A percentile compares a stretch with the other conserved stretches of the same genome.
phyloP scores from a whole-genome alignment of 2,888 invertebrate species.

The Acleris holmiana region DNA sequence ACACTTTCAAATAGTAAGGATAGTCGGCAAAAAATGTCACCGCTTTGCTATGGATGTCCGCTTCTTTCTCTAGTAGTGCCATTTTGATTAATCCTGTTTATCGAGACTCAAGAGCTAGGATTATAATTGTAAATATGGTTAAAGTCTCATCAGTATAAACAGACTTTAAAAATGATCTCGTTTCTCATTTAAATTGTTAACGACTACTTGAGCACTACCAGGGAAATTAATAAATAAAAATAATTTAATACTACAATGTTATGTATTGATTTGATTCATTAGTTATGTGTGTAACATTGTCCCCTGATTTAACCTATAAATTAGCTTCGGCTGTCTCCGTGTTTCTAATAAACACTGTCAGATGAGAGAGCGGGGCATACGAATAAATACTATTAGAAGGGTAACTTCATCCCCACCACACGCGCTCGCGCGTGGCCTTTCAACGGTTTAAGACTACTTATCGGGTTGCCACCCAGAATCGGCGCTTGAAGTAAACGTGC shows the following conservation, averaged over 20 bases:
- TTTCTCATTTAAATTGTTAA: constrained; percentile 68
- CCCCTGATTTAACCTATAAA: too few species aligned
- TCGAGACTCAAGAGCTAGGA: constrained; percentile 31
- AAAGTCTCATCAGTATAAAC: constrained; percentile 53
- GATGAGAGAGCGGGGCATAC: too few species aligned
- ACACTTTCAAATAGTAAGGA: constrained; percentile 25
- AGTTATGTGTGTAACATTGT: too few species aligned
- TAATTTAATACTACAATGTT: constrained; percentile 46
- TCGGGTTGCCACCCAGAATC: too few species aligned
- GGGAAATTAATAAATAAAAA: constrained; percentile 71
- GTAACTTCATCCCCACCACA: too few species aligned
- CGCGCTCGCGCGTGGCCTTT: too few species aligned
- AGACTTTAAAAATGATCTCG: constrained; percentile 67
- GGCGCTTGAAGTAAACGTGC: too few species aligned
- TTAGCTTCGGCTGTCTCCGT: too few species aligned
- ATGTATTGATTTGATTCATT: too few species aligned
- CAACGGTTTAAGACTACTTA: too few species aligned
- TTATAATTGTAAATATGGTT: constrained; percentile 35
- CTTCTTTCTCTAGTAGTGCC: constrained; percentile 57
- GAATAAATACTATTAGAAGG: too few species aligned
- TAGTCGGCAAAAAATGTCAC: constrained; percentile 25
- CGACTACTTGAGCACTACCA: constrained; percentile 72
- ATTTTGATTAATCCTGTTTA: constrained; percentile 49
- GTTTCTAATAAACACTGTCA: too few species aligned
- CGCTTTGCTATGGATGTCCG: constrained; percentile 30